These are phyloP conservation scores for Lampris incognitus DNA, from an alignment of 2,113 vertebrate genomes.

Conservation along the genomic window DNA sequence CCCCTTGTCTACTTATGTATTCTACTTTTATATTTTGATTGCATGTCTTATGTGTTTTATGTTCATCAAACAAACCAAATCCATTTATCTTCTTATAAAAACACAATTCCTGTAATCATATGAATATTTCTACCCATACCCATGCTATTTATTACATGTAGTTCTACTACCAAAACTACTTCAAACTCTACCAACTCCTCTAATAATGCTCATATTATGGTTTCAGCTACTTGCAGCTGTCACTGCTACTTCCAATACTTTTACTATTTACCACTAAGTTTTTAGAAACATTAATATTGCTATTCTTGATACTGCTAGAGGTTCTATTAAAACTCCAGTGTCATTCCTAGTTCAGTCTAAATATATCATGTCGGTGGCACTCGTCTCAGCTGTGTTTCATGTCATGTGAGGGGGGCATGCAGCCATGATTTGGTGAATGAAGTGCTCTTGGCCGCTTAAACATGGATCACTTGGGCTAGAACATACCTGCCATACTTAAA, in stretches of 20 bases:
- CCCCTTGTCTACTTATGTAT: too few species aligned
- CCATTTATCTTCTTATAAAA: too few species aligned
- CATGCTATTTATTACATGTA: not conserved
- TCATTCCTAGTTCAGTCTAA: too few species aligned
- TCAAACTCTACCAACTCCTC: not conserved
- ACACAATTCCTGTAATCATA: not conserved
- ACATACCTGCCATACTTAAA: constrained; percentile 35
- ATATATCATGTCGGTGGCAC: not conserved
- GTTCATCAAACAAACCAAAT: too few species aligned
- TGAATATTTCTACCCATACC: not conserved
- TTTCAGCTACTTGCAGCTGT: not conserved
- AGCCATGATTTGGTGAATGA: constrained; percentile 25
- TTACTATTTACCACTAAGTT: not conserved
- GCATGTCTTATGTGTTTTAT: too few species aligned
- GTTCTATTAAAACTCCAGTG: too few species aligned
- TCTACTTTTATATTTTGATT: too few species aligned
- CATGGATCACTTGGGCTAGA: constrained; percentile 19
- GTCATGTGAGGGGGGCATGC: constrained; percentile 39
- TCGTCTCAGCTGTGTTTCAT: constrained; percentile 19
- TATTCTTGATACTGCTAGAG: not conserved
- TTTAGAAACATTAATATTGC: not conserved
- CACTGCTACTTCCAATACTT: not conserved
- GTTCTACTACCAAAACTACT: not conserved
- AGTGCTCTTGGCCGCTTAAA: constrained; percentile 25
- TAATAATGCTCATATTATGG: not conserved